Percentiles rank a stretch among this genome's conserved stretches.
Evolutionary conservation across 2,113 vertebrate genomes (phyloP).

Genomic region (rat (Rattus norvegicus)): GRCr8 NC_086032.1:94134001-94134500

Average conservation of each 20-base stretch:
- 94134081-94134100: not conserved
- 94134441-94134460: not conserved
- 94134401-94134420: not conserved
- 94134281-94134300: not conserved
- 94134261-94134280: not conserved
- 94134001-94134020: not conserved
- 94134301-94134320: not conserved
- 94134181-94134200: not conserved
- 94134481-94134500: not conserved
- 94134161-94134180: not conserved
- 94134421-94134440: too few species aligned
- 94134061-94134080: too few species aligned
- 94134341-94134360: not conserved
- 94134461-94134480: not conserved
- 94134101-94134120: not conserved
- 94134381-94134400: not conserved
- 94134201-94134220: not conserved
- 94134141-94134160: too few species aligned
- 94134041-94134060: not conserved
- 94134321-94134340: not conserved
- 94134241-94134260: not conserved
- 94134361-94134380: not conserved
- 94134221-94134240: not conserved
- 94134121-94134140: not conserved
- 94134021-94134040: not conserved